A percentile compares a stretch with the other conserved stretches of the same genome.
Conservation (phyloP, 1,140 invertebrate genomes). For the Panulirus ornatus region DNA sequence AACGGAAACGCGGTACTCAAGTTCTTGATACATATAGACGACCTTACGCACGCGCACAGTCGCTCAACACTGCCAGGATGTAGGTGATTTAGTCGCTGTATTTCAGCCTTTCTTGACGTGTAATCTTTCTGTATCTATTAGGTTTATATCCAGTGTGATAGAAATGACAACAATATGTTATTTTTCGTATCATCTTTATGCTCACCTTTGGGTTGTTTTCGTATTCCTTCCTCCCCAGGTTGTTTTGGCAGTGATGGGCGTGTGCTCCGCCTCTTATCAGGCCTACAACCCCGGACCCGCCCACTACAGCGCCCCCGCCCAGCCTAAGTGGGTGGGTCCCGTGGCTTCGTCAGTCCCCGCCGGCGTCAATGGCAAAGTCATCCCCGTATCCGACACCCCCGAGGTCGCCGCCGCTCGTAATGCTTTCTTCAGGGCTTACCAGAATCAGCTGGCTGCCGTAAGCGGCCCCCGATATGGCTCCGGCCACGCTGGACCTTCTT, state of each 20-base stretch:
- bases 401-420: conserved; percentile 62
- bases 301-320: not conserved
- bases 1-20: too few species aligned
- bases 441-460: conserved; percentile 22
- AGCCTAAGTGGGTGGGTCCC: conserved; percentile 45
- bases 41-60: too few species aligned
- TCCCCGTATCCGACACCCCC: conserved; percentile 57
- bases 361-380: conserved; percentile 51
- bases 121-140: too few species aligned
- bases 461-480: not conserved
- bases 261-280: conserved; percentile 30
- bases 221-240: conserved; percentile 1
- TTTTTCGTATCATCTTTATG: too few species aligned
- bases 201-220: too few species aligned
- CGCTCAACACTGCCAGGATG: too few species aligned
- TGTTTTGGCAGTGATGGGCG: conserved; percentile 42
- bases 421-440: conserved; percentile 44
- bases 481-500: not conserved
- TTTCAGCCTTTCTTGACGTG: too few species aligned
- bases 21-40: too few species aligned
- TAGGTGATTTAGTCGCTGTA: too few species aligned
- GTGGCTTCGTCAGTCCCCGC: conserved; percentile 66
- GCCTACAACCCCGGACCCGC: conserved; percentile 10
- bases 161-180: too few species aligned
- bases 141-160: too few species aligned